phyloP scores from a whole-genome alignment of 23 tunicate species.

The Halocynthia roretzi region DNA sequence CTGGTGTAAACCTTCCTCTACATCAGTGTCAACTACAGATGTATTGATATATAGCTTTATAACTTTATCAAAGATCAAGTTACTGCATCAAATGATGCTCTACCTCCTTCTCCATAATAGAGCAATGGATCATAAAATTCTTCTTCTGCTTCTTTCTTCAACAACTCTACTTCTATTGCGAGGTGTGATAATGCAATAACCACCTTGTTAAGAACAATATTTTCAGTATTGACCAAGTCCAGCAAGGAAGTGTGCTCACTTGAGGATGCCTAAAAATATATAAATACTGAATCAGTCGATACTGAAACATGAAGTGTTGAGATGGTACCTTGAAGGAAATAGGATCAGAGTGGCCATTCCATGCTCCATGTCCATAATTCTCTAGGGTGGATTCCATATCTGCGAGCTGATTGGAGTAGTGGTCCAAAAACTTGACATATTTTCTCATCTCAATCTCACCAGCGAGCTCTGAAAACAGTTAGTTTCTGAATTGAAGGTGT shows the following conservation, averaged over 20 bases:
- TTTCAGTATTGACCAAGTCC: conserved; percentile 62
- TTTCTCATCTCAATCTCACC: conserved; percentile 58
- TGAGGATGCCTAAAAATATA: conserved; percentile 26
- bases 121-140: conserved; percentile 72
- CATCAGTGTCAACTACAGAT: conserved; percentile 14
- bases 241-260: conserved; percentile 61
- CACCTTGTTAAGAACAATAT: conserved; percentile 71
- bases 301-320: neutral
- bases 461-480: conserved; percentile 23
- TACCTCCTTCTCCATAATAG: conserved; percentile 84
- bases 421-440: conserved; percentile 31
- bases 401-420: conserved; percentile 43
- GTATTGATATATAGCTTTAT: no score
- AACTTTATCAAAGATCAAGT: no score
- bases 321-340: conserved; percentile 24
- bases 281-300: neutral
- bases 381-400: conserved; percentile 55
- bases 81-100: neutral
- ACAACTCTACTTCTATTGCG: conserved; percentile 39
- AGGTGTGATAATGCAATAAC: conserved; percentile 72
- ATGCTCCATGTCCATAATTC: conserved; percentile 19
- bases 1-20: conserved; percentile 45
- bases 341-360: conserved; percentile 48
- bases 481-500: no score
- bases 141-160: conserved; percentile 57